Evolutionary conservation across 1,140 invertebrate species (phyloP), one percentile per base, ranked within the genome.

Genomic region (Drosophila nigromelanica): DNA sequence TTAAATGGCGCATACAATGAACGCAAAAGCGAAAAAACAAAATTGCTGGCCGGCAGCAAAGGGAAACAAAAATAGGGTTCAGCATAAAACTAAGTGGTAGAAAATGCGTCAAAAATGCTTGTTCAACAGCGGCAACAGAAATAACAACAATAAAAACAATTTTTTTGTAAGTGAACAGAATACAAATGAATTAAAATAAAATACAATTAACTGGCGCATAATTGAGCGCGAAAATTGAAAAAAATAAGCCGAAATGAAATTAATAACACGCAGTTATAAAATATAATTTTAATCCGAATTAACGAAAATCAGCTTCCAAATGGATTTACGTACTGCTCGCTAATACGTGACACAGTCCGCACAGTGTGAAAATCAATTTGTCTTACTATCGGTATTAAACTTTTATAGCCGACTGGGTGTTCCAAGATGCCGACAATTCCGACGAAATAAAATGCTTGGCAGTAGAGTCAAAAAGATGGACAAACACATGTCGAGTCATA

Each of bases 191-290:
- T 42, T 27, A 10, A 52, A 51, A 58, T 78, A 45, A 51, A 82
- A 76, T 62, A 47, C 59, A 83, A 83, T 85, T 83, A 85, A 60
- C 68, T 67, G 56, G 35, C 40, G 54, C 80, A 83, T 83, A 82
- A 82, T 82, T 83, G 76, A 83, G 80, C 71, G 66, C 76, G 67
- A 79, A 78, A 82, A 82, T 76, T 83, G 79, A 72, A 66, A 64
- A 47, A 24, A 24, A 24, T 24, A 24, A 52, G 52, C 50, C 14
- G 47, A 58, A 42, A 54, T 27, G 33, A 52, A 80, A 64, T 56
- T 50, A 75, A 80, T 76, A 43, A 51, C 61, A 33, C 39, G 10
- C 39, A 30, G 50, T 15, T 50, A 56, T 60, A 74, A 78, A 43
- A 60, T 45, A 30, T 48, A 61, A 71, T 51, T 30, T 72, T 52